phyloP scores from a whole-genome alignment of 2,888 invertebrate genomes.

The Suillia variegata region DNA sequence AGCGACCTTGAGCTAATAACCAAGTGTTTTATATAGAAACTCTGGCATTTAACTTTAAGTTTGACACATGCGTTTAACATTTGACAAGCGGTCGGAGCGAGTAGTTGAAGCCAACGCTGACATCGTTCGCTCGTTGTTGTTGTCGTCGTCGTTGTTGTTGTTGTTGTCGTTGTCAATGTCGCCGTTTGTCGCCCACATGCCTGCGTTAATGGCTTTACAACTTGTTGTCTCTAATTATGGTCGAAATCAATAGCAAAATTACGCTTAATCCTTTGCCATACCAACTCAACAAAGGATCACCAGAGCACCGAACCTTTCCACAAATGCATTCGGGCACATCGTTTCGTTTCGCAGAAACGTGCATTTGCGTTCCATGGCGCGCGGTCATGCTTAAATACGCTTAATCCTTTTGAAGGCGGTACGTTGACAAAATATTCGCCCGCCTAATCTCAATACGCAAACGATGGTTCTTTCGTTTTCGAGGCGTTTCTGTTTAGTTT shows the following conservation, averaged over 20 bases:
- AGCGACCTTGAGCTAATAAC: no score
- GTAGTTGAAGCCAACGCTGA: neutral
- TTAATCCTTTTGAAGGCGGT: constrained; percentile 43
- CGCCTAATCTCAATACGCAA: neutral
- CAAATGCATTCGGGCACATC: constrained; percentile 4
- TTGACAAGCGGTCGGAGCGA: neutral
- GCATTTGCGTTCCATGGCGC: constrained; percentile 2
- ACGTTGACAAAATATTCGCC: neutral
- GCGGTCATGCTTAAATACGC: constrained; percentile 44
- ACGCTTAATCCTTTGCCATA: constrained; percentile 50
- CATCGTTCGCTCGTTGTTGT: neutral
- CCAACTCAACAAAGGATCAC: constrained; percentile 32
- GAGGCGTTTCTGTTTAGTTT: constrained; percentile 52
- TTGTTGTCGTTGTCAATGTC: no score
- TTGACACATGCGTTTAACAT: constrained; percentile 35
- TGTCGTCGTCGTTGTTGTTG: neutral
- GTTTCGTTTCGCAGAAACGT: constrained; percentile 23
- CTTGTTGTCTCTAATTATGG: constrained; percentile 59
- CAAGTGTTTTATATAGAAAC: no score
- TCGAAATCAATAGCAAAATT: constrained; percentile 38
- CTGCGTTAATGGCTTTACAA: constrained; percentile 50
- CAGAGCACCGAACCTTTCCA: neutral
- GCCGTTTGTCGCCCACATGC: neutral
- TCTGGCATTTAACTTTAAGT: constrained; percentile 47
- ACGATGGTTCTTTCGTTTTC: constrained; percentile 28